phyloP scores from a whole-genome alignment of 2,888 invertebrate species.

The Cosmorhoe ocellata region DNA sequence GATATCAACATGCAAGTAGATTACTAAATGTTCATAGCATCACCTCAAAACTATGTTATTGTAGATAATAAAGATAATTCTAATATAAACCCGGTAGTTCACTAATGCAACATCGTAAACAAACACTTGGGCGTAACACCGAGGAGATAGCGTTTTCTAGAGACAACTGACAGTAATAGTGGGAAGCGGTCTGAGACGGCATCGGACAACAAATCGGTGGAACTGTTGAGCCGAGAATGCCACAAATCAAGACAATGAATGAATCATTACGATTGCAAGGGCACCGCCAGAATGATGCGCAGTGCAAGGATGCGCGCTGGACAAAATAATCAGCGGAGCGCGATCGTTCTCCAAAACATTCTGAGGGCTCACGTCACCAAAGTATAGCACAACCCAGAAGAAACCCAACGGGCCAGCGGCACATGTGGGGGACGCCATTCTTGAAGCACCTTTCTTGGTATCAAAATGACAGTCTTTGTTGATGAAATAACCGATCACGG shows the following conservation, averaged over 20 bases:
- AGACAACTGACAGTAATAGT: conserved; percentile 27
- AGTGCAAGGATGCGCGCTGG: conserved; percentile 44
- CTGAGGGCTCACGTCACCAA: conserved; percentile 68
- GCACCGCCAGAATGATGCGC: conserved; percentile 45
- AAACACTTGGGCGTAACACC: conserved; percentile 62
- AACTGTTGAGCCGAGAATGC: conserved; percentile 54
- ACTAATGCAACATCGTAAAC: conserved; percentile 58
- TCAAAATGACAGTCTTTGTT: conserved; percentile 84
- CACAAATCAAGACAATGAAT: conserved; percentile 75
- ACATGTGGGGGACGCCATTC: conserved; percentile 91
- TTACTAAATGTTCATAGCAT: conserved; percentile 5
- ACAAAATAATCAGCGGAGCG: conserved; percentile 46
- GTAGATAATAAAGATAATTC: conserved; percentile 11
- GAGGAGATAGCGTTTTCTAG: conserved; percentile 34
- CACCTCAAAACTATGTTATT: conserved; percentile 3
- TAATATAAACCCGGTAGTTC: conserved; percentile 40
- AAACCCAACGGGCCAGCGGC: conserved; percentile 75
- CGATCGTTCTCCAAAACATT: conserved; percentile 55
- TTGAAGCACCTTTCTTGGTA: conserved; percentile 85
- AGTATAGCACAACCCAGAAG: conserved; percentile 63
- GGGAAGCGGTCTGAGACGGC: conserved; percentile 4
- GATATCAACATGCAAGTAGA: neutral
- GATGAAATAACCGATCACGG: conserved; percentile 67
- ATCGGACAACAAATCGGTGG: conserved; percentile 25
- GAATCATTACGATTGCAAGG: conserved; percentile 68